phyloP scores from a whole-genome alignment of 2,888 invertebrate species.

The Pandemis cinnamomeana region DNA sequence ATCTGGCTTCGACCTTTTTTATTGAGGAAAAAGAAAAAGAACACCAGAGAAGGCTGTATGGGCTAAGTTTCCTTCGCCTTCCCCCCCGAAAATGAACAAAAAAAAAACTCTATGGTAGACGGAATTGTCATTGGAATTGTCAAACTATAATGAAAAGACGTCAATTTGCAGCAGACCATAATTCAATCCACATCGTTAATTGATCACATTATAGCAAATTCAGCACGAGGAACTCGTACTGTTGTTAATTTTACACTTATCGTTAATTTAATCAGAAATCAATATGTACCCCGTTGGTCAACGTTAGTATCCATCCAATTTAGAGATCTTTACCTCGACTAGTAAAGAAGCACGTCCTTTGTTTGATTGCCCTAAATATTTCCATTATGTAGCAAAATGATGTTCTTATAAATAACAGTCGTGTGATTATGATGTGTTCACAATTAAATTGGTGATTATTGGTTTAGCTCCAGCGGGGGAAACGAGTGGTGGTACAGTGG shows the following conservation, averaged over 20 bases:
- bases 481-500: constrained; percentile 76
- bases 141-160: constrained; percentile 49
- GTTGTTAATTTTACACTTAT: constrained; percentile 64
- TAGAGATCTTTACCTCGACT: constrained; percentile 41
- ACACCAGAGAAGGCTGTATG: no score
- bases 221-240: constrained; percentile 59
- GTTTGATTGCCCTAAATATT: constrained; percentile 77
- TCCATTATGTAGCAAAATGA: constrained; percentile 42
- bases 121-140: constrained; percentile 50
- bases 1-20: no score
- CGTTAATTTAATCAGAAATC: constrained; percentile 61
- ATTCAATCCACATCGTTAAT: constrained; percentile 56
- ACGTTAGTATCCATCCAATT: constrained; percentile 65
- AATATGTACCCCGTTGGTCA: constrained; percentile 82
- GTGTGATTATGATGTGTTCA: constrained; percentile 35
- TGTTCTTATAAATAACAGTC: constrained; percentile 23
- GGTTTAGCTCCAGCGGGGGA: constrained; percentile 81
- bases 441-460: constrained; percentile 28
- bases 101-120: constrained; percentile 38
- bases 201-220: constrained; percentile 67
- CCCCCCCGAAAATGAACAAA: no score
- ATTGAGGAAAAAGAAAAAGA: no score
- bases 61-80: no score
- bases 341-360: constrained; percentile 67
- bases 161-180: constrained; percentile 57